Evolutionary conservation across 2,113 vertebrate species (phyloP), one percentile per base, ranked within the genome.

Genomic region (Aphelocoma coerulescens): DNA sequence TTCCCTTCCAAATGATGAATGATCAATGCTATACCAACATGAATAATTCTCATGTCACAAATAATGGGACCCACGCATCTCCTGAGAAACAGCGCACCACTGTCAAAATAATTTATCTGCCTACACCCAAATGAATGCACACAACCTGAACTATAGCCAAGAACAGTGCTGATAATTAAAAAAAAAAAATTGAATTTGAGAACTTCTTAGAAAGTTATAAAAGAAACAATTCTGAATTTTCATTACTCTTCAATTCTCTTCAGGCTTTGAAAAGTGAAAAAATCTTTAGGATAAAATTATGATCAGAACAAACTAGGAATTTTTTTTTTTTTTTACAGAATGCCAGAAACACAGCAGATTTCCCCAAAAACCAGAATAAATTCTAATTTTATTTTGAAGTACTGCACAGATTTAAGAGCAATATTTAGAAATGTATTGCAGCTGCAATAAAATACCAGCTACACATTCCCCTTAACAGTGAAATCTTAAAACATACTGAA

Each of bases 101-200:
- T 96, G 71, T 88, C 96, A 95, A 93, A 81, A 78, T 88, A 89
- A 97, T 67, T 92, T 86, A 91, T 94, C 77, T 84, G 80, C 80
- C 85, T 91, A 43, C 49, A 93, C 27, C 24, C 73, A 85, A 88
- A 83, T 44, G 74, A 96, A 95, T 66, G 46, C 39, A 81, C 16
- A 54, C 23, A 59, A 68, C 26, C 86, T 94, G 82, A 95, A 74
- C 80, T 89, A 91, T 2, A 65, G 63, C 65, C 82, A 84, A 66
- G 44, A 93, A 80, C 11, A 75, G 52, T 32, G 54, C 0, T 69
- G 19, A 57, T 73, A 96, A 89, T 48, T 62, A 39, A 55, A 39
- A 90, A 87, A 90, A 1, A 19, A 1, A 17, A 49, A 21, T 15
- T 69, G 19, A 72, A 69, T 55, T 30, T 49, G 59, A 92, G 26